A percentile compares a stretch with the other conserved stretches of the same genome.
phyloP scores from a whole-genome alignment of 2,113 vertebrate species.

The Antechinus stuartii region DNA sequence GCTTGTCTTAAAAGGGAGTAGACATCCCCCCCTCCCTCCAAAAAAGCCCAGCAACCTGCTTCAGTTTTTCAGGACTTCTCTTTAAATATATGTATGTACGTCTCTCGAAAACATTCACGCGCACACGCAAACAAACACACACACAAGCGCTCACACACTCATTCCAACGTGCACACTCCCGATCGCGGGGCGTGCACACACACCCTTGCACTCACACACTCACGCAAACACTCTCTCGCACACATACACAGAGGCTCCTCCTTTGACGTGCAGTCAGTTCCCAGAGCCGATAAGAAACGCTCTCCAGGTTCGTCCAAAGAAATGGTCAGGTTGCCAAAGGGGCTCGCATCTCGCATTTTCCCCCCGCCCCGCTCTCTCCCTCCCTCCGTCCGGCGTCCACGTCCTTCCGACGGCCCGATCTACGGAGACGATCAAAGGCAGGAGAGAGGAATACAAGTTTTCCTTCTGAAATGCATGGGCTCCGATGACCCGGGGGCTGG shows the following conservation, averaged over 20 bases:
- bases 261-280: conserved; percentile 76
- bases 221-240: conserved; percentile 35
- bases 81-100: conserved; percentile 30
- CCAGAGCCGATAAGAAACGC: conserved; percentile 58
- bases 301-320: conserved; percentile 72
- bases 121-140: neutral
- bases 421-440: conserved; percentile 53
- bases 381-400: neutral
- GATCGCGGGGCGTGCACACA: conserved; percentile 22
- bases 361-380: conserved; percentile 58
- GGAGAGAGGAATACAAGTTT: conserved; percentile 56
- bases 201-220: conserved; percentile 44
- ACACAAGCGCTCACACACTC: conserved; percentile 29
- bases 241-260: conserved; percentile 74
- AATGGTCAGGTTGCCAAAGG: conserved; percentile 78
- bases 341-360: conserved; percentile 72
- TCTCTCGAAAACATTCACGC: neutral
- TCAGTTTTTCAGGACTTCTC: conserved; percentile 73
- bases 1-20: conserved; percentile 60
- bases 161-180: conserved; percentile 23
- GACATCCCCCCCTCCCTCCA: conserved; percentile 11
- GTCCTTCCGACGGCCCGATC: conserved; percentile 33
- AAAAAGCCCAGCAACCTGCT: conserved; percentile 68
- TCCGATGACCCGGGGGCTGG: conserved; percentile 47
- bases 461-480: conserved; percentile 53